Evolutionary conservation across 92 coral and sea anemone genomes (phyloP), one percentile per base, ranked within the genome.

Genomic region (Epizoanthus fatuus): DNA sequence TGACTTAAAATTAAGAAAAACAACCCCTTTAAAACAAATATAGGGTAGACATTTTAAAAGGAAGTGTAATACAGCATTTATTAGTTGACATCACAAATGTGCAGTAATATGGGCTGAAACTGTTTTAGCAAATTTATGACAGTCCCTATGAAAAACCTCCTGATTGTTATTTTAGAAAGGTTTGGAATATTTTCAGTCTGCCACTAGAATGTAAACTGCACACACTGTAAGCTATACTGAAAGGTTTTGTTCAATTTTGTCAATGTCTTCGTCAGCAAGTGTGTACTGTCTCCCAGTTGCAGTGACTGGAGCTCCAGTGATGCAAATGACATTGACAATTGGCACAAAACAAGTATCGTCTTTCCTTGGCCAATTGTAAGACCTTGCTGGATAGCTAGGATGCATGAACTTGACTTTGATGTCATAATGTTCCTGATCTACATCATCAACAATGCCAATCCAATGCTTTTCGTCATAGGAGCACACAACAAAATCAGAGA

Each of bases 231-330:
- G 44, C 52, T 22, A 76, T 52, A 65, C 62, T 53, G 63, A 65
- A 86, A 86, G 79, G 59, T 29, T 74, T 86, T 76, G 85, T 86
- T 85, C 68, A 39, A 75, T 75, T 52, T 19, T 54, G 40, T 75
- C 56, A 60, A 76, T 65, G 84, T 85, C 84, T 66, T 76, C 35
- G 47, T 66, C 89, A 64, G 49, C 60, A 55, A 85, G 77, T 45
- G 69, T 85, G 89, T 85, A 85, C 45, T 85, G 84, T 85, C 89
- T 85, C 45, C 84, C 77, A 47, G 84, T 85, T 75, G 47, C 71
- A 58, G 84, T 75, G 40, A 85, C 59, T 53, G 84, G 89, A 63
- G 78, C 84, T 38, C 70, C 68, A 85, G 63, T 85, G 37, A 84
- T 42, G 51, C 79, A 85, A 55, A 20, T 74, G 32, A 66, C 77